Conservation (phyloP, 2,888 invertebrate species). For the Perdita meconis region DNA sequence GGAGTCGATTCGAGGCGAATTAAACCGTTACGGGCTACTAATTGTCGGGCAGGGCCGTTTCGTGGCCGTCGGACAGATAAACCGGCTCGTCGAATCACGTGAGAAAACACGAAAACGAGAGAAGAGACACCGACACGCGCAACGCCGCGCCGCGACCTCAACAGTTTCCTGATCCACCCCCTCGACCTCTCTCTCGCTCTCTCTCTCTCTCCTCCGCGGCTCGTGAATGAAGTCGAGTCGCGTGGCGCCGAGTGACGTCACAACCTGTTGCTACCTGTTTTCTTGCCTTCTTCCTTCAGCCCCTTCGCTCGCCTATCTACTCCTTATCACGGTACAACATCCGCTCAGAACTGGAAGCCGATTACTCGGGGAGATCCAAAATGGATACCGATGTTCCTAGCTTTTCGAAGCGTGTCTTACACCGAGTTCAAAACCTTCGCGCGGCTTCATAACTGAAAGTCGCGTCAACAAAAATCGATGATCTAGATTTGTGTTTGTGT, state of each 20-base stretch:
- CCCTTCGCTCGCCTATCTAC: constrained; percentile 31
- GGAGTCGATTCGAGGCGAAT: constrained; percentile 53
- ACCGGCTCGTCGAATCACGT: constrained; percentile 73
- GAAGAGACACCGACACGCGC: constrained; percentile 35
- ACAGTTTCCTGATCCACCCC: constrained; percentile 76
- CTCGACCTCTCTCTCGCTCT: constrained; percentile 12
- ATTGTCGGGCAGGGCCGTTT: constrained; percentile 62
- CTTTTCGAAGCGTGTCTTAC: no score
- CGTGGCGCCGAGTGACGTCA: constrained; percentile 84
- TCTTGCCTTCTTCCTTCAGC: constrained; percentile 46
- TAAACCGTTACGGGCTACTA: constrained; percentile 71
- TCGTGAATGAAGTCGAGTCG: constrained; percentile 83
- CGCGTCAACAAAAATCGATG: no score
- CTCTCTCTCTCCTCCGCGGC: constrained; percentile 33
- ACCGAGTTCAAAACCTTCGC: no score
- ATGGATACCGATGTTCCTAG: no score
- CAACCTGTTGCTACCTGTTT: constrained; percentile 82
- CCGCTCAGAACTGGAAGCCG: not conserved
- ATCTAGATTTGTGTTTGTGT: no score
- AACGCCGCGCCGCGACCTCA: constrained; percentile 35
- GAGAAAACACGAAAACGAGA: constrained; percentile 70
- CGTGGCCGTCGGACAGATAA: constrained; percentile 60
- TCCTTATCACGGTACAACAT: constrained; percentile 34
- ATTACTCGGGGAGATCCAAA: no score
- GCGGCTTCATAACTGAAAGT: no score